phyloP scores from a whole-genome alignment of 2,888 invertebrate genomes.

The Lumbricus terrestris region DNA sequence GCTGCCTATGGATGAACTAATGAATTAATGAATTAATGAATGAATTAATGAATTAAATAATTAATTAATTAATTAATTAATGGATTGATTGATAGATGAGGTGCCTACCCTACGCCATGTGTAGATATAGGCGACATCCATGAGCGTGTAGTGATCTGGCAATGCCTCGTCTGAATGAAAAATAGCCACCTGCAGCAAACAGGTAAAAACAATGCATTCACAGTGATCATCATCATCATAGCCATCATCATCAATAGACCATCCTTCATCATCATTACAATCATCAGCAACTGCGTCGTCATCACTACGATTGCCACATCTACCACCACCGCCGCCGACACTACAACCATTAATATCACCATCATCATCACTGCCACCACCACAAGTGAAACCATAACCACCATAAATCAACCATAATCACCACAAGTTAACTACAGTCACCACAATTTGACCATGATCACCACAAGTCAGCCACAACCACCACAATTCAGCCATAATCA shows the following conservation, averaged over 20 bases:
- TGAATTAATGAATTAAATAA: too few species aligned
- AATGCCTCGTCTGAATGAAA: conserved; percentile 69
- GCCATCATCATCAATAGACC: background rate
- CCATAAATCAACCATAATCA: too few species aligned
- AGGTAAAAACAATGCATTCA: background rate
- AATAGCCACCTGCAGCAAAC: background rate
- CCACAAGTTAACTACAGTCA: too few species aligned
- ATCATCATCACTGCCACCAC: background rate
- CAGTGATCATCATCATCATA: background rate
- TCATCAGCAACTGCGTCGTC: background rate
- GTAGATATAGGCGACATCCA: conserved; percentile 93
- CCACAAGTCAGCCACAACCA: background rate
- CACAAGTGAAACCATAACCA: background rate
- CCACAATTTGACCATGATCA: background rate
- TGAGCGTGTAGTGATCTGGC: conserved; percentile 82
- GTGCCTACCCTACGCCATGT: conserved; percentile 59
- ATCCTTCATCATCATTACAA: too few species aligned
- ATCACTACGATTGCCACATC: too few species aligned
- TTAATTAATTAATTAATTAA: background rate
- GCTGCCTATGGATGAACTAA: too few species aligned
- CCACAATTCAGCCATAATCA: background rate
- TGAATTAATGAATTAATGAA: too few species aligned
- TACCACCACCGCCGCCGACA: too few species aligned
- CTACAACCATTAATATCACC: too few species aligned
- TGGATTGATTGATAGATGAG: background rate